phyloP scores from a whole-genome alignment of 2,113 vertebrate genomes.

The Bufo gargarizans region DNA sequence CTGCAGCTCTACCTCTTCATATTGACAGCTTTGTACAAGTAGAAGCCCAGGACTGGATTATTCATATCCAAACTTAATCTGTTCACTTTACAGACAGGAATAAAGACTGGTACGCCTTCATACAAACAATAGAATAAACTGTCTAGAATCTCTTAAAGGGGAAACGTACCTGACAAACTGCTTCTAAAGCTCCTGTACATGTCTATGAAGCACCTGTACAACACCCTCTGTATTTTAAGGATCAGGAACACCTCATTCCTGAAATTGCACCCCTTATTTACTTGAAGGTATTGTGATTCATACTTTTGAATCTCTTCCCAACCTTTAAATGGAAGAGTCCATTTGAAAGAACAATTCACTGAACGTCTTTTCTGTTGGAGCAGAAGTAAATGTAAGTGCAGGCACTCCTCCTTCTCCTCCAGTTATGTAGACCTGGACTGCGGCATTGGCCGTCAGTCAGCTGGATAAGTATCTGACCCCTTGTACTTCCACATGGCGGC shows the following conservation, averaged over 20 bases:
- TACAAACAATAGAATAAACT: too few relatives aligned
- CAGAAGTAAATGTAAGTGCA: neutral
- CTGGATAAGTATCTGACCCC: conserved; percentile 34
- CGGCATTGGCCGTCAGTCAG: conserved; percentile 18
- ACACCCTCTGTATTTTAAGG: neutral
- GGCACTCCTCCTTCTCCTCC: neutral
- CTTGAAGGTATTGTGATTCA: neutral
- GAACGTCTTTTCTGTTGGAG: neutral
- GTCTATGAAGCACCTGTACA: neutral
- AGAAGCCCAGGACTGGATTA: too few relatives aligned
- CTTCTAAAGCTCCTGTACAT: too few relatives aligned
- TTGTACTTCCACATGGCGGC: neutral
- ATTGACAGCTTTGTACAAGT: too few relatives aligned
- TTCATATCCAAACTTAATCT: too few relatives aligned
- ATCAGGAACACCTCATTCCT: too few relatives aligned
- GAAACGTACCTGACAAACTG: too few relatives aligned
- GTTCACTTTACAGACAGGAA: too few relatives aligned
- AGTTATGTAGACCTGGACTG: neutral
- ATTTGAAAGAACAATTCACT: neutral
- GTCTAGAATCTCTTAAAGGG: too few relatives aligned
- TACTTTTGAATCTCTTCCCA: neutral
- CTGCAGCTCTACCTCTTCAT: too few relatives aligned
- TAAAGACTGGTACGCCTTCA: too few relatives aligned
- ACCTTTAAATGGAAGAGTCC: neutral
- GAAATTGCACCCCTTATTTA: neutral